Evolutionary conservation across 2,797 vertebrate genomes (phyloP), one percentile per base, ranked within the genome.

Genomic region (Hemitrygon akajei): DNA sequence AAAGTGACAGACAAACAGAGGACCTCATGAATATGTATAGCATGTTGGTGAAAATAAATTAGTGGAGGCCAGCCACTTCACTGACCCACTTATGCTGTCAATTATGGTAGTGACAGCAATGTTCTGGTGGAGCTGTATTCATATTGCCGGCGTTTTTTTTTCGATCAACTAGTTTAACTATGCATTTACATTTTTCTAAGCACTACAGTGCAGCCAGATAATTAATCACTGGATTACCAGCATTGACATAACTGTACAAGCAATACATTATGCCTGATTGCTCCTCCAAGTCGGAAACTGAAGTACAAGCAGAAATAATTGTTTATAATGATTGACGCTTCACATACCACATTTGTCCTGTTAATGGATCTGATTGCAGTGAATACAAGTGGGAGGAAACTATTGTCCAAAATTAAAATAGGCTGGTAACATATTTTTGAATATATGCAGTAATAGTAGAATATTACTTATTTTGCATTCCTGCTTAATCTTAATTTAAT

Each of bases 1-100:
- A 97, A 96, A 95, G 97, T 98, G 98, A 98, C 98, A 98, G 98
- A 98, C 98, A 98, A 98, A 98, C 98, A 99, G 98, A 97, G 98
- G 98, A 96, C 97, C 97, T 98, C 97, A 98, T 98, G 98, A 98
- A 99, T 99, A 99, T 98, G 98, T 97, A 98, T 98, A 96, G 94
- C 94, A 94, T 96, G 96, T 97, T 97, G 98, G 97, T 97, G 97
- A 98, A 98, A 98, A 98, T 98, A 98, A 99, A 99, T 99, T 98
- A 98, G 97, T 97, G 97, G 96, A 95, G 98, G 97, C 97, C 97
- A 98, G 97, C 97, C 97, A 97, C 97, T 97, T 97, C 95, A 96
- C 97, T 98, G 98, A 98, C 98, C 98, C 97, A 98, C 97, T 98
- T 98, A 97, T 96, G 96, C 96, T 98, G 98, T 98, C 98, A 98